Conservation (phyloP, 2,113 vertebrate species). For the Salvelinus alpinus region DNA sequence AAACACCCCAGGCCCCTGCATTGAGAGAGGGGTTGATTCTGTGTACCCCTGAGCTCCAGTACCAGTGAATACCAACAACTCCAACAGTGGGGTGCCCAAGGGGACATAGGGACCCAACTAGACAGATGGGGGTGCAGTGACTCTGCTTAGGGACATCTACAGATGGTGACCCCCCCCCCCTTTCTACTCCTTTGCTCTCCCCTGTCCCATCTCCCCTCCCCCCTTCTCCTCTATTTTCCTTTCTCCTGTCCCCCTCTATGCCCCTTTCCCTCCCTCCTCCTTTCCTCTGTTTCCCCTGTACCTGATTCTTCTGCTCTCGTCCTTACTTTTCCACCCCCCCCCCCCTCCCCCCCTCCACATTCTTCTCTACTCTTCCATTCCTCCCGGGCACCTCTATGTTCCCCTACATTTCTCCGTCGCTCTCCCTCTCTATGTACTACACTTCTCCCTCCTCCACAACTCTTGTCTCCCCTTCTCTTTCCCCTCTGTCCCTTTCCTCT, state of each 20-base stretch:
- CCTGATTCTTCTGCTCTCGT: background rate
- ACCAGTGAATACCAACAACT: background rate
- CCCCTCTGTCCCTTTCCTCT: conserved; percentile 15
- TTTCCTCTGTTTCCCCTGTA: too few species aligned
- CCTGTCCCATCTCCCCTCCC: background rate
- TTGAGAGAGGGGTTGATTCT: conserved; percentile 22
- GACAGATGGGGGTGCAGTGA: conserved; percentile 58
- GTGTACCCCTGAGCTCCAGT: too few species aligned
- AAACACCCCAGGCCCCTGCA: conserved; percentile 6
- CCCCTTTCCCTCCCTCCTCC: too few species aligned
- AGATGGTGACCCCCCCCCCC: conserved; percentile 49
- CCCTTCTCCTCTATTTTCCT: background rate
- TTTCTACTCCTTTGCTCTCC: background rate
- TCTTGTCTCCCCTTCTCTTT: background rate
- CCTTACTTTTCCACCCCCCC: background rate
- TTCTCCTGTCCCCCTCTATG: too few species aligned
- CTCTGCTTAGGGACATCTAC: conserved; percentile 45
- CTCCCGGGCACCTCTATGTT: background rate
- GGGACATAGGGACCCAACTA: conserved; percentile 38
- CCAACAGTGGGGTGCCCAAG: conserved; percentile 45
- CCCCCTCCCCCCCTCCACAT: background rate
- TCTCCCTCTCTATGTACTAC: background rate
- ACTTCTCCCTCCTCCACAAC: background rate
- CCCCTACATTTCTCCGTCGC: background rate
- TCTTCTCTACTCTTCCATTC: background rate